A percentile compares a stretch with the other conserved stretches of the same genome.
phyloP scores from a whole-genome alignment of 2,797 vertebrate genomes.

The Sebastiscus albofasciatus region DNA sequence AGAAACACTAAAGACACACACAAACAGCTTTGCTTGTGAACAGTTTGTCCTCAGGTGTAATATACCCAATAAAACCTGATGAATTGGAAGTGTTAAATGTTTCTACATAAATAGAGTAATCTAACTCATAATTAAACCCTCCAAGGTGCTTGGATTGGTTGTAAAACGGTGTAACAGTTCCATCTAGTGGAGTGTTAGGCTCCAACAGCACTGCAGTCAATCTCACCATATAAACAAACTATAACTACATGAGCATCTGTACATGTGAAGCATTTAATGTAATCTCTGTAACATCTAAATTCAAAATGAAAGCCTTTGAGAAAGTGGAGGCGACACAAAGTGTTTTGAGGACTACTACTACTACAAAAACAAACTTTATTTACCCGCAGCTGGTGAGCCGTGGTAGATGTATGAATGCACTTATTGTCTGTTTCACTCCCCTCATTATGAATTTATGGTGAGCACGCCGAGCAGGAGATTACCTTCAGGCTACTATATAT shows the following conservation, averaged over 20 bases:
- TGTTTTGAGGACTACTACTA: not conserved
- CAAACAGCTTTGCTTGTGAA: not conserved
- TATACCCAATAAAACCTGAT: not conserved
- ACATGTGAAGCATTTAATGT: not conserved
- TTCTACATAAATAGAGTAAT: not conserved
- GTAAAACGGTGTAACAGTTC: constrained; percentile 40
- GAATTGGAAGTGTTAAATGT: not conserved
- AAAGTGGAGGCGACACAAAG: not conserved
- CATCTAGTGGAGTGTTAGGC: constrained; percentile 61
- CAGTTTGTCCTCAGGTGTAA: not conserved
- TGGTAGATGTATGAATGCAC: constrained; percentile 52
- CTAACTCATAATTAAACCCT: not conserved
- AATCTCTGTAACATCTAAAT: not conserved
- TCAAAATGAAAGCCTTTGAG: not conserved
- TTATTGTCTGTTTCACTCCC: constrained; percentile 56
- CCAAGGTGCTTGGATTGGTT: not conserved
- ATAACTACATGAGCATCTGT: not conserved
- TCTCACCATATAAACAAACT: not conserved
- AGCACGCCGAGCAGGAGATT: constrained; percentile 24
- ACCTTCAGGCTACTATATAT: constrained; percentile 1
- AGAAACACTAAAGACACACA: not conserved
- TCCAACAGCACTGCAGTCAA: not conserved
- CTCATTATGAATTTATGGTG: constrained; percentile 46
- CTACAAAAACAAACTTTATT: not conserved
- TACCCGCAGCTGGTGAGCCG: constrained; percentile 21